A percentile compares a stretch with the other conserved stretches of the same genome.
Evolutionary conservation across 2,888 invertebrate genomes (phyloP).

Genomic region (Aspidiotus rigidus): DNA sequence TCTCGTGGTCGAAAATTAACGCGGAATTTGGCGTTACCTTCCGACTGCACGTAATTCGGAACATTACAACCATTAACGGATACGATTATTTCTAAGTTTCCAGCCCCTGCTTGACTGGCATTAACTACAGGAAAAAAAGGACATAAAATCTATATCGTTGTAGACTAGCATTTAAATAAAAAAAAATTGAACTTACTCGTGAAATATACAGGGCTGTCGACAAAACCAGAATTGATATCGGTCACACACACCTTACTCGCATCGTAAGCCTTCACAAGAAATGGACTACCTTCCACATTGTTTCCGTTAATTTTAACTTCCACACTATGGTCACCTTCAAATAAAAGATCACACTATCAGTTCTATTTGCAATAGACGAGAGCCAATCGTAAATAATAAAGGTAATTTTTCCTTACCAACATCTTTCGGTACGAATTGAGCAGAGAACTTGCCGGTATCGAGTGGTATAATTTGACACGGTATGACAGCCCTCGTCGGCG

Average conservation of each 20-base stretch:
- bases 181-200: slow-evolving; percentile 56
- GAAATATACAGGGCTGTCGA: slow-evolving; percentile 88
- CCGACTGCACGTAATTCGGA: slow-evolving; percentile 94
- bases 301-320: slow-evolving; percentile 64
- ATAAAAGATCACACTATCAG: background rate
- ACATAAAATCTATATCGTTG: background rate
- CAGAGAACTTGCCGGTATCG: slow-evolving; percentile 44
- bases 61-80: slow-evolving; percentile 94
- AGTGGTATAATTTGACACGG: slow-evolving; percentile 40
- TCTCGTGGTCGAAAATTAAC: slow-evolving; percentile 95
- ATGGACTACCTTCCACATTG: slow-evolving; percentile 89
- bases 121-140: slow-evolving; percentile 44
- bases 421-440: slow-evolving; percentile 70
- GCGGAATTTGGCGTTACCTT: slow-evolving; percentile 88
- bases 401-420: slow-evolving; percentile 55
- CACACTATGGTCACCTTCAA: slow-evolving; percentile 71
- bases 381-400: background rate
- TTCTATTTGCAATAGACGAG: background rate
- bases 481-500: slow-evolving; percentile 44
- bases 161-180: background rate
- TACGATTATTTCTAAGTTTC: slow-evolving; percentile 94
- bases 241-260: slow-evolving; percentile 89
- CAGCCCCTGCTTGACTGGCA: slow-evolving; percentile 66
- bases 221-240: slow-evolving; percentile 80
- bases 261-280: slow-evolving; percentile 91